These are phyloP conservation scores for Mactromeris polynyma DNA, from an alignment of 2,888 invertebrate genomes.

Conservation along the genomic window DNA sequence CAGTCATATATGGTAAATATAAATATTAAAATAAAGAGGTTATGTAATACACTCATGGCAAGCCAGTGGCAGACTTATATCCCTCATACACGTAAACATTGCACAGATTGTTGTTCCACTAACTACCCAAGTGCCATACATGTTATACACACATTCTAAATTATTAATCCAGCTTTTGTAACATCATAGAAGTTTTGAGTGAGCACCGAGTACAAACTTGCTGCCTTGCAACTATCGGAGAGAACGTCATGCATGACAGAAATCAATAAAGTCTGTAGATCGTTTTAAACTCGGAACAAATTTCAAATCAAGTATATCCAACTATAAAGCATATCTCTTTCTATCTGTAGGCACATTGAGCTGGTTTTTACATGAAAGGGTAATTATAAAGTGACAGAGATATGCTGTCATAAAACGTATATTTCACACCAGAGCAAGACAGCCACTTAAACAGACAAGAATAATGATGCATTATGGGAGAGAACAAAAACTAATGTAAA, in stretches of 20 bases:
- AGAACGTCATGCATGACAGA: background rate
- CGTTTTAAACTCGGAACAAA: background rate
- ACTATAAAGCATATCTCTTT: background rate
- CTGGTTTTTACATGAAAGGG: background rate
- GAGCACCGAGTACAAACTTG: background rate
- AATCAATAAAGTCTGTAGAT: background rate
- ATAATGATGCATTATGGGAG: constrained; percentile 20
- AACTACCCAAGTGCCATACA: background rate
- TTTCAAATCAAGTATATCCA: too few species aligned
- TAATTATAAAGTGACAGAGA: background rate
- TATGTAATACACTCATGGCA: background rate
- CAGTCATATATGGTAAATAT: background rate
- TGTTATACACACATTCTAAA: too few species aligned
- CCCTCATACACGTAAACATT: background rate
- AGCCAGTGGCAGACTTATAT: background rate
- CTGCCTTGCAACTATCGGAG: background rate
- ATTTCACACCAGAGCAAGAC: background rate
- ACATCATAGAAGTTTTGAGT: background rate
- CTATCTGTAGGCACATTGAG: background rate
- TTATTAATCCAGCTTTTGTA: too few species aligned
- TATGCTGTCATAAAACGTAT: background rate
- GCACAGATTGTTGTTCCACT: background rate
- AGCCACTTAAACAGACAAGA: background rate
- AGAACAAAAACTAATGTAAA: background rate
- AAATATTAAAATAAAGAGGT: background rate